phyloP scores from a whole-genome alignment of 1,140 invertebrate species.

The Drosophila virilis region DNA sequence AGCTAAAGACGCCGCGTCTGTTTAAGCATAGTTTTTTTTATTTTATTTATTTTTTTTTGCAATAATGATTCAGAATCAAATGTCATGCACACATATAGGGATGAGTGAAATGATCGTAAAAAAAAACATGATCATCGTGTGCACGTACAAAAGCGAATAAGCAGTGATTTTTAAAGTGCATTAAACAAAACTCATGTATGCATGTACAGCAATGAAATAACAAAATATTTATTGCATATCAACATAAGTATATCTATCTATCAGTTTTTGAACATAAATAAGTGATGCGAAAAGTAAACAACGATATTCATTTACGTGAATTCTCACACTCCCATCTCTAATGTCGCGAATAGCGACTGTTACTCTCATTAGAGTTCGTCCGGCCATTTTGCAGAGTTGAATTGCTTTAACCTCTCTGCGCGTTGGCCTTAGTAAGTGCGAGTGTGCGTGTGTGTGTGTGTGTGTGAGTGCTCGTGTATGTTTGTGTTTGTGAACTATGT shows the following conservation, averaged over 20 bases:
- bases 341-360: conserved; percentile 25
- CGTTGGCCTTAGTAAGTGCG: conserved; percentile 10
- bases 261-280: too few relatives aligned
- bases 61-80: conserved; percentile 19
- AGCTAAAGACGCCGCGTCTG: conserved; percentile 60
- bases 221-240: too few relatives aligned
- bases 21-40: conserved; percentile 13
- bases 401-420: conserved; percentile 58
- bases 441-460: neutral
- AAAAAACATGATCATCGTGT: neutral
- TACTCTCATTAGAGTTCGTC: conserved; percentile 47
- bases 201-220: too few relatives aligned
- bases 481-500: conserved; percentile 33
- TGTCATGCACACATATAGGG: neutral
- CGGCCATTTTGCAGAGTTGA: conserved; percentile 42
- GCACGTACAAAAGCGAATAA: neutral
- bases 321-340: conserved; percentile 57
- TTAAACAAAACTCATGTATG: too few relatives aligned
- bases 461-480: neutral
- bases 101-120: neutral
- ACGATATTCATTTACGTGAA: neutral
- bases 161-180: too few relatives aligned
- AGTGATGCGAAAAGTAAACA: neutral
- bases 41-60: neutral
- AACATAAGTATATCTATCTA: too few relatives aligned